Evolutionary conservation across 2,797 vertebrate genomes (phyloP).

Genomic region (Parambassis ranga): DNA sequence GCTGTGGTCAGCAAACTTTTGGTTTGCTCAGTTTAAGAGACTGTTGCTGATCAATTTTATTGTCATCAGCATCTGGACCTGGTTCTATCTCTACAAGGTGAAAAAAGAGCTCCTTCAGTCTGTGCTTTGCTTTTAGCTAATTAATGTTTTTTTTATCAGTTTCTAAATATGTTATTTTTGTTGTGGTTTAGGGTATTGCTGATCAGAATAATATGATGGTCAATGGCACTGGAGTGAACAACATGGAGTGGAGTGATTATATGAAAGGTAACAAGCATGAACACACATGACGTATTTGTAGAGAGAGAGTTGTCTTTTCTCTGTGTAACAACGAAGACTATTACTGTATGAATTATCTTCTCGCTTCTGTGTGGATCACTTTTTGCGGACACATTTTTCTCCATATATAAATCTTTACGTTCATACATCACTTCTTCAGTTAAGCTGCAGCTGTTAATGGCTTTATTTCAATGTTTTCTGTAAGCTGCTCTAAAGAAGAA

Average conservation of each 20-base stretch:
- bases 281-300: neutral
- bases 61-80: constrained; percentile 92
- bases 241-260: constrained; percentile 85
- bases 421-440: too few relatives aligned
- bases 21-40: constrained; percentile 86
- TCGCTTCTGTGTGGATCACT: too few relatives aligned
- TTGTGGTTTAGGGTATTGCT: constrained; percentile 83
- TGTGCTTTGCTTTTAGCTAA: neutral
- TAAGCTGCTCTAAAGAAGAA: too few relatives aligned
- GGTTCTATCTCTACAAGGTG: constrained; percentile 97
- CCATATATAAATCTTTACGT: too few relatives aligned
- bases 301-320: too few relatives aligned
- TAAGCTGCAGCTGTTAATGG: too few relatives aligned
- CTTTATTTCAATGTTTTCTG: too few relatives aligned
- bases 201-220: constrained; percentile 85
- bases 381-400: too few relatives aligned
- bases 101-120: neutral
- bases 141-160: neutral
- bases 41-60: constrained; percentile 85
- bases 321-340: too few relatives aligned
- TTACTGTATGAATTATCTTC: too few relatives aligned
- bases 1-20: constrained; percentile 84
- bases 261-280: constrained; percentile 78
- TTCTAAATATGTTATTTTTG: neutral
- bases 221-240: constrained; percentile 77